Conservation (phyloP, 1,140 invertebrate genomes). For the Rhopalosiphum maidis region DNA sequence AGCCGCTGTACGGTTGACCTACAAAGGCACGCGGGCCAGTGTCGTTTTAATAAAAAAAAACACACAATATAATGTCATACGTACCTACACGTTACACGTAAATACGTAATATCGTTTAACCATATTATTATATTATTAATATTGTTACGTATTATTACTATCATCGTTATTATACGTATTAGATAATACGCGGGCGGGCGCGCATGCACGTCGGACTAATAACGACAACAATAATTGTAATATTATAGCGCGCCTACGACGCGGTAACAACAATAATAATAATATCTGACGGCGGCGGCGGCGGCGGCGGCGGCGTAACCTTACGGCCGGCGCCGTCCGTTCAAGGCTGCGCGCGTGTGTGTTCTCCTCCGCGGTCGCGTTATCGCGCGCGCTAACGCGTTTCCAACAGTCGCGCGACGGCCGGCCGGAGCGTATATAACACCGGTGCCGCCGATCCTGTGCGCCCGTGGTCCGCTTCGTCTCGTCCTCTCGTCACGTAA, state of each 20-base stretch:
- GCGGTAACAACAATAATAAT: neutral
- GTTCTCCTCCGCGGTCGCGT: neutral
- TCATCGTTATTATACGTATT: neutral
- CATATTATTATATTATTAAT: too few relatives aligned
- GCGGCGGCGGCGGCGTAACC: neutral
- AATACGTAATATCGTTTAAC: neutral
- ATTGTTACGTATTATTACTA: neutral
- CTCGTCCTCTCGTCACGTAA: slow-evolving; percentile 45
- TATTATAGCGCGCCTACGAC: neutral
- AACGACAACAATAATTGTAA: neutral
- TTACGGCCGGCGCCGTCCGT: slow-evolving; percentile 6
- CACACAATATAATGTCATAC: neutral
- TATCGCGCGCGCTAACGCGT: slow-evolving; percentile 32
- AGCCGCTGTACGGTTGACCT: neutral
- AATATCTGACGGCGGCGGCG: neutral
- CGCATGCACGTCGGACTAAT: neutral
- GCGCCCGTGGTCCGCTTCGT: slow-evolving; percentile 46
- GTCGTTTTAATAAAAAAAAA: neutral
- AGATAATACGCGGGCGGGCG: neutral
- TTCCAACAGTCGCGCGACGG: slow-evolving; percentile 47
- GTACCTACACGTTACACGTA: neutral
- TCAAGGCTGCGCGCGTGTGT: slow-evolving; percentile 20
- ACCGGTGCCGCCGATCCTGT: slow-evolving; percentile 31
- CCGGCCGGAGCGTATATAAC: slow-evolving; percentile 40
- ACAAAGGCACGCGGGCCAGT: neutral